These are phyloP conservation scores for Cosmopolites sordidus DNA, from an alignment of 2,888 invertebrate genomes.

Conservation along the genomic window DNA sequence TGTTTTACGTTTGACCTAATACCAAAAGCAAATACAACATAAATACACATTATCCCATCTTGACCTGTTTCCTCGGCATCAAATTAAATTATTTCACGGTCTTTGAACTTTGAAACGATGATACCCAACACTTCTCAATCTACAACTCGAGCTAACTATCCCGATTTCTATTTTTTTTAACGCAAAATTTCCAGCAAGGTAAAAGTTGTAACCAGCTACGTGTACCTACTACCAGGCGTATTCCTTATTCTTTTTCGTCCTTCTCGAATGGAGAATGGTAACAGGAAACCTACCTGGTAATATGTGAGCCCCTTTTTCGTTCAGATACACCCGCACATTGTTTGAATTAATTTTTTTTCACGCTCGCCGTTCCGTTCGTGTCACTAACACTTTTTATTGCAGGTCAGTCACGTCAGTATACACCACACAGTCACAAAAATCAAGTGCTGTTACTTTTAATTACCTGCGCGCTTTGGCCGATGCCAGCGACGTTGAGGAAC, in stretches of 20 bases:
- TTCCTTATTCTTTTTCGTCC: not conserved
- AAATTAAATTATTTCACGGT: not conserved
- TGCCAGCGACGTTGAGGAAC: conserved; percentile 30
- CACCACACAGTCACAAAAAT: conserved; percentile 27
- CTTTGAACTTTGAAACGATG: not conserved
- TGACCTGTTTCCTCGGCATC: not conserved
- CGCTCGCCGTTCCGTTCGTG: conserved; percentile 20
- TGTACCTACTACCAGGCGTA: not conserved
- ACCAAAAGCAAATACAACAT: too few species aligned
- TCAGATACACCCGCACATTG: conserved; percentile 18
- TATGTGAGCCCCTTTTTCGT: conserved; percentile 23
- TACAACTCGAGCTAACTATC: too few species aligned
- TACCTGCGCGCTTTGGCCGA: conserved; percentile 31
- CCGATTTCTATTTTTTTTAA: too few species aligned
- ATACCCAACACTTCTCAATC: too few species aligned
- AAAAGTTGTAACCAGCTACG: not conserved
- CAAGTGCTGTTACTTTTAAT: conserved; percentile 39
- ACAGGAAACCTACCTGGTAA: conserved; percentile 12
- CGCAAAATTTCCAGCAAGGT: not conserved
- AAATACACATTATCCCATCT: too few species aligned
- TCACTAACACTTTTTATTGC: conserved; percentile 30
- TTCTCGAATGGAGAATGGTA: not conserved
- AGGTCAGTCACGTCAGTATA: conserved; percentile 29
- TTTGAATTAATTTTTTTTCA: conserved; percentile 6
- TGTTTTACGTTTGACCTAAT: too few species aligned